Evolutionary conservation across 2,797 vertebrate genomes (phyloP).

Genomic region (Danionella dracula): DNA sequence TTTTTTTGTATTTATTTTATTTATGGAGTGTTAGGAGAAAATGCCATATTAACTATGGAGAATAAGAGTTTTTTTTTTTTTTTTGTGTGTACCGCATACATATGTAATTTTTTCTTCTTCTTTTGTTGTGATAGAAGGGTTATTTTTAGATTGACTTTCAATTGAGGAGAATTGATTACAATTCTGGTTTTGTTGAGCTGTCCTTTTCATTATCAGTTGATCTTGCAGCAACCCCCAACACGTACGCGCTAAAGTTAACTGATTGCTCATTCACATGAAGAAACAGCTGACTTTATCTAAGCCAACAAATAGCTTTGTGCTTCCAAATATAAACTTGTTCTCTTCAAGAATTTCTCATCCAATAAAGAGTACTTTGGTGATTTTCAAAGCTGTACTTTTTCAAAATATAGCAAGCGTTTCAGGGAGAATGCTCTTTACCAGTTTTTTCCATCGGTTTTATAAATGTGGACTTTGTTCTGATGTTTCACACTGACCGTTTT

Average conservation of each 20-base stretch:
- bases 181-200: not conserved
- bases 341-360: slow-evolving; percentile 39
- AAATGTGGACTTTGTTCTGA: slow-evolving; percentile 54
- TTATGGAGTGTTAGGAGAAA: no score
- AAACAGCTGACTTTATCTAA: slow-evolving; percentile 55
- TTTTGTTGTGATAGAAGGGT: not conserved
- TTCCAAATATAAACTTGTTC: slow-evolving; percentile 26
- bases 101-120: no score
- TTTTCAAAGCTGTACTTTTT: slow-evolving; percentile 47
- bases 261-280: slow-evolving; percentile 51
- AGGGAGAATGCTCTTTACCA: slow-evolving; percentile 43
- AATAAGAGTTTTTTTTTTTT: no score
- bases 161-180: not conserved
- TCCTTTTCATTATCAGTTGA: not conserved
- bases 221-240: not conserved
- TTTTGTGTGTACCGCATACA: no score
- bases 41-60: no score
- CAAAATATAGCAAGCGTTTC: slow-evolving; percentile 46
- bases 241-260: not conserved
- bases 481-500: not conserved
- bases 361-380: slow-evolving; percentile 29
- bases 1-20: no score
- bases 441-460: slow-evolving; percentile 43
- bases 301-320: no score
- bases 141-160: not conserved